Conservation (phyloP, 2,888 invertebrate species). For the Ennomos erosarius region DNA sequence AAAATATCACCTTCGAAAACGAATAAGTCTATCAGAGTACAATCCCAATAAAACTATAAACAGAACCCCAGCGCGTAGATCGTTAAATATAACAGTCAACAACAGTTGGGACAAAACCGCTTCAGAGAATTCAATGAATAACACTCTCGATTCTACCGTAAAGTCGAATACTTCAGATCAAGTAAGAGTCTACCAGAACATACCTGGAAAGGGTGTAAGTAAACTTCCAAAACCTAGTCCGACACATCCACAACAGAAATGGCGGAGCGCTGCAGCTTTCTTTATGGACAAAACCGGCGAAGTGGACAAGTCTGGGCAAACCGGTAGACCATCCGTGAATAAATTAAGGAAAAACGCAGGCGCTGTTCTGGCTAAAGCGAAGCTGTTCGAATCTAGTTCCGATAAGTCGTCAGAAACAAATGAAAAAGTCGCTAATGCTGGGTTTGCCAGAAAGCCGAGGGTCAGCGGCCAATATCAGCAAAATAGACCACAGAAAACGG, state of each 20-base stretch:
- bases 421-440: constrained; percentile 60
- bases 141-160: constrained; percentile 57
- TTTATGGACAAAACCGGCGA: constrained; percentile 82
- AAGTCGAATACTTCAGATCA: constrained; percentile 58
- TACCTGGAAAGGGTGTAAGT: constrained; percentile 50
- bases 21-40: constrained; percentile 67
- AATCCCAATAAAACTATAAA: constrained; percentile 67
- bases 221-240: constrained; percentile 58
- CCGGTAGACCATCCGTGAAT: constrained; percentile 89
- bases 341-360: constrained; percentile 91
- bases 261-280: constrained; percentile 84
- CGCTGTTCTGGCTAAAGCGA: constrained; percentile 92
- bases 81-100: constrained; percentile 63
- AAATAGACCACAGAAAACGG: constrained; percentile 57
- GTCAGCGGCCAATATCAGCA: constrained; percentile 59
- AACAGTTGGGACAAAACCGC: constrained; percentile 62
- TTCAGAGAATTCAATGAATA: constrained; percentile 66
- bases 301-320: constrained; percentile 71
- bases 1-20: constrained; percentile 68
- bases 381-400: constrained; percentile 88
- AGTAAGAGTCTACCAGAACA: constrained; percentile 60
- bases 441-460: constrained; percentile 77
- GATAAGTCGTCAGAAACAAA: constrained; percentile 76
- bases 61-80: constrained; percentile 66
- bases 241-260: constrained; percentile 68